These are phyloP conservation scores for Polia nebulosa DNA, from an alignment of 2,888 invertebrate genomes.

Conservation along the genomic window DNA sequence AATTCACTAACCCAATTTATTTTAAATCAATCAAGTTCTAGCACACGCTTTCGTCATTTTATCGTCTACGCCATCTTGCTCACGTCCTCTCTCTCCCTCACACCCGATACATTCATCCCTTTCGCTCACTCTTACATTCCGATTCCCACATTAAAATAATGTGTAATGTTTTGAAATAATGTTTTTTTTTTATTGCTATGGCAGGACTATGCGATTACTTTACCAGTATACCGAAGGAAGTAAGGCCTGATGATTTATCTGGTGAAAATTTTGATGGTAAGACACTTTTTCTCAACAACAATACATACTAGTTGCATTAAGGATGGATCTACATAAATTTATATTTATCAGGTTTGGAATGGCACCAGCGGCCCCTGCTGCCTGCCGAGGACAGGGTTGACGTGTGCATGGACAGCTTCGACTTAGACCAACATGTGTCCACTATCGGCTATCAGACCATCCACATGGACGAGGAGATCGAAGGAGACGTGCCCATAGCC, in stretches of 20 bases:
- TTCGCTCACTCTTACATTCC: too few relatives aligned
- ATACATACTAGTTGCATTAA: too few relatives aligned
- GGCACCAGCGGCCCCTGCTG: conserved; percentile 79
- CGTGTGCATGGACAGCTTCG: conserved; percentile 81
- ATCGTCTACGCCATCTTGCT: too few relatives aligned
- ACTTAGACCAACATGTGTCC: conserved; percentile 84
- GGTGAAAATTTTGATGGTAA: conserved; percentile 76
- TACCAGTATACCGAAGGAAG: conserved; percentile 78
- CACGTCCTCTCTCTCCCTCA: too few relatives aligned
- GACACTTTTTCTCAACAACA: not conserved
- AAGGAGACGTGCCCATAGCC: conserved; percentile 83
- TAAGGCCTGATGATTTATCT: conserved; percentile 75
- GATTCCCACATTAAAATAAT: too few relatives aligned
- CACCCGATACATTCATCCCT: too few relatives aligned
- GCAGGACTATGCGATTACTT: conserved; percentile 79
- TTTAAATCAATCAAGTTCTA: too few relatives aligned
- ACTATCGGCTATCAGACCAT: conserved; percentile 92
- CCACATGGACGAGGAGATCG: conserved; percentile 87
- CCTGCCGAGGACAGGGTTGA: conserved; percentile 80
- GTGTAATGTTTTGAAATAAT: not conserved
- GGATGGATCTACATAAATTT: not conserved
- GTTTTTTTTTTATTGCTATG: conserved; percentile 51
- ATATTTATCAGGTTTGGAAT: conserved; percentile 69
- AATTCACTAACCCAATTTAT: too few relatives aligned
- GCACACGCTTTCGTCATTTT: too few relatives aligned